A percentile compares a stretch with the other conserved stretches of the same genome.
Conservation (phyloP, 2,797 vertebrate species). For the Labroides dimidiatus region DNA sequence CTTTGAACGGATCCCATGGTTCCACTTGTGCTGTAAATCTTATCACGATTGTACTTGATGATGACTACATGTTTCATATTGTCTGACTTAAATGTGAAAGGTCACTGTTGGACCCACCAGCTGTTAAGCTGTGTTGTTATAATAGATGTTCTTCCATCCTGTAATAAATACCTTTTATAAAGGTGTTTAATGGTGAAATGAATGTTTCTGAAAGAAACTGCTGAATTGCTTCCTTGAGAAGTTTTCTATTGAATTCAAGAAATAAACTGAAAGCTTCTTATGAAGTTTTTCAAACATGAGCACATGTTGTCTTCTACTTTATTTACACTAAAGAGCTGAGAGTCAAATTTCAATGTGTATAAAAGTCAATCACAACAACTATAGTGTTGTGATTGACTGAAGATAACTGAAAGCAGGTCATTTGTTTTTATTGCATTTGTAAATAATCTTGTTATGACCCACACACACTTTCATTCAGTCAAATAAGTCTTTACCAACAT, state of each 20-base stretch:
- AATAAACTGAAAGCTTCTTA: slow-evolving; percentile 74
- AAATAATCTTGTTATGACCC: background rate
- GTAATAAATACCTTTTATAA: slow-evolving; percentile 70
- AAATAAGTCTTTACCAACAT: background rate
- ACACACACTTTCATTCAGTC: background rate
- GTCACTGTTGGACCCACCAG: slow-evolving; percentile 27
- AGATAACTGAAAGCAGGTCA: background rate
- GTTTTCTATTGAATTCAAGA: slow-evolving; percentile 43
- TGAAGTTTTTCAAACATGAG: slow-evolving; percentile 67
- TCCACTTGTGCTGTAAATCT: slow-evolving; percentile 68
- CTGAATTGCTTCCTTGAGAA: slow-evolving; percentile 70
- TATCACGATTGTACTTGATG: slow-evolving; percentile 56
- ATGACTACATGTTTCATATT: slow-evolving; percentile 58
- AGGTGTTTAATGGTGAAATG: slow-evolving; percentile 48
- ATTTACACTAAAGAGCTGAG: background rate
- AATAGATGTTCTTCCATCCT: slow-evolving; percentile 63
- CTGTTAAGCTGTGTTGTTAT: slow-evolving; percentile 43
- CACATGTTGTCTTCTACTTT: background rate
- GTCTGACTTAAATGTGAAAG: slow-evolving; percentile 53
- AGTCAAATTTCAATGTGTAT: background rate
- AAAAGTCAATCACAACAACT: too few relatives aligned
- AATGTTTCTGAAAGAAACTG: slow-evolving; percentile 49
- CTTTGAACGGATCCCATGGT: slow-evolving; percentile 73
- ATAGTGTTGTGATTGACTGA: background rate
- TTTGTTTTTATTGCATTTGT: background rate